Base-by-base conservation (phyloP, 2,888 invertebrate genomes). In the Trissolcus japonicus region DNA sequence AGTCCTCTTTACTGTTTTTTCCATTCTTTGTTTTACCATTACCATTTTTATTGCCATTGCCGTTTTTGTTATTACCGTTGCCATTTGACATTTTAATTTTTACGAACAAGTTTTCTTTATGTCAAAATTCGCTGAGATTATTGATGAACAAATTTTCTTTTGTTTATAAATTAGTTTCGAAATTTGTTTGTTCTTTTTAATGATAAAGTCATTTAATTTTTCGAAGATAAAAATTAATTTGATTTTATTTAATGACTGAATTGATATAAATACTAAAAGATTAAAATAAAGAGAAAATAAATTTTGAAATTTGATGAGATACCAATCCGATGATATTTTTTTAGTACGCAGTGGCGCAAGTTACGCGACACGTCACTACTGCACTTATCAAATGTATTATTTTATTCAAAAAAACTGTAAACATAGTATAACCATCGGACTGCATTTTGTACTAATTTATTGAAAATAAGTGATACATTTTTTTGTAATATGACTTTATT, bases 401-500 rank as follows among this genome's bases (percentile, higher is more conserved):
- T 54, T 63, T 63, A 43, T 54, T 55, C 43, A 35, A 35, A 35
- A 25, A 35, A 35, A 7, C 29, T 29, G 35, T 11, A 35, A 35
- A 25, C 25, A 62, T 25, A 19, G n/a, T 63, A 54, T 25, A 6
- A 14, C 17, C 7, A 19, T 46, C 54, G n/a, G 51, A 13, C 4
- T 29, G 6, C 35, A 29, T 56, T 55, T 29, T 55, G 29, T 46
- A 55, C 29, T 43, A 29, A 19, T 55, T 35, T 17, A 40, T n/a
- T 35, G 16, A 46, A 1, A 19, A 17, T 21, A 54, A n/a, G 46
- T 43, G n/a, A 21, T 21, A 17, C 19, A 56, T 9, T 51, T 57
- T 16, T 9, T 6, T 48, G 7, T 19, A 51, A 9, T 16, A 73
- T 73, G 73, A 51, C 48, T 59, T 54, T 73, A 41, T 48, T 60